These are phyloP conservation scores for Tuberolachnus salignus DNA, from an alignment of 2,888 invertebrate species.

Conservation along the genomic window DNA sequence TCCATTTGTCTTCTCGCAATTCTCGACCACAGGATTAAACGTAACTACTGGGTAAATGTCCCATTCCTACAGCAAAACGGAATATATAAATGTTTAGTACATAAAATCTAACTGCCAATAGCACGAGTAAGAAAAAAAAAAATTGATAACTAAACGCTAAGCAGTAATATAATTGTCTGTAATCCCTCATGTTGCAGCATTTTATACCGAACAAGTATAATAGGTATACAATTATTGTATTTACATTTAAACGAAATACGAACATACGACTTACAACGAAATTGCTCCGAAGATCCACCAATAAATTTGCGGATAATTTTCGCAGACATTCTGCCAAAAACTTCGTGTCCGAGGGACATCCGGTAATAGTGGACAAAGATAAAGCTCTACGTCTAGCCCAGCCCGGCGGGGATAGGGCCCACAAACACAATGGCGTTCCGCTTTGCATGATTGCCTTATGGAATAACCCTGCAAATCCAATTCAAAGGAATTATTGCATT, in stretches of 20 bases:
- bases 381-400: conserved; percentile 66
- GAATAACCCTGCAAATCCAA: conserved; percentile 59
- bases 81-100: too few relatives aligned
- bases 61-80: too few relatives aligned
- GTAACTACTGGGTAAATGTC: too few relatives aligned
- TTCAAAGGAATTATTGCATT: conserved; percentile 63
- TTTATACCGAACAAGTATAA: too few relatives aligned
- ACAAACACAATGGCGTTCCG: conserved; percentile 71
- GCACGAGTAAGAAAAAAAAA: too few relatives aligned
- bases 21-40: conserved; percentile 37
- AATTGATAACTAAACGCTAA: too few relatives aligned
- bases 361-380: conserved; percentile 68
- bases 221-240: conserved; percentile 67
- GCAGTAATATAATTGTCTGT: too few relatives aligned
- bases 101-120: too few relatives aligned
- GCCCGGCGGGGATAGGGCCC: conserved; percentile 61
- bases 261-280: conserved; percentile 62
- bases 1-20: not conserved
- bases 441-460: conserved; percentile 64
- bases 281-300: conserved; percentile 4
- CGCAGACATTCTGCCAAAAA: conserved; percentile 22
- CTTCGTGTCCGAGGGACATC: not conserved
- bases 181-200: too few relatives aligned
- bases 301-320: conserved; percentile 19
- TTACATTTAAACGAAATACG: conserved; percentile 72